Conservation (phyloP, 2,888 invertebrate species). For the Fissipunctia ypsillon region DNA sequence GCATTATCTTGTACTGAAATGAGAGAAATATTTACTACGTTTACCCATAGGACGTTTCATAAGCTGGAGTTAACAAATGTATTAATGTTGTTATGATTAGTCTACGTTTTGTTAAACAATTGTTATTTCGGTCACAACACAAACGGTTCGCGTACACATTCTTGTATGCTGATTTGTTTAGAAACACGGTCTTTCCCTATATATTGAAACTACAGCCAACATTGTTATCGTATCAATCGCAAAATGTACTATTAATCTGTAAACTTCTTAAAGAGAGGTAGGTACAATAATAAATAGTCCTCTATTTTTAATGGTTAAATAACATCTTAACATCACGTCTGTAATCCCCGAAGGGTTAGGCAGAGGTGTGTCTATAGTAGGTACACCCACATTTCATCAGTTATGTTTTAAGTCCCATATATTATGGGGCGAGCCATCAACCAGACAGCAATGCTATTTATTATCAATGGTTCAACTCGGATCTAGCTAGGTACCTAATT, state of each 20-base stretch:
- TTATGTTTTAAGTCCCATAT: no score
- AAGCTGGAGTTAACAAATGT: conserved; percentile 5
- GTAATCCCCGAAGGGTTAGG: no score
- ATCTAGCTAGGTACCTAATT: background rate
- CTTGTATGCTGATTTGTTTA: conserved; percentile 26
- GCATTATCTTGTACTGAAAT: background rate
- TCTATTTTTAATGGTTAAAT: no score
- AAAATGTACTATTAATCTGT: background rate
- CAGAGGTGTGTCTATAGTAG: no score
- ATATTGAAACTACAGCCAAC: background rate
- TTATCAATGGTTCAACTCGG: no score
- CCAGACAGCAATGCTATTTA: no score
- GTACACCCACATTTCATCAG: no score
- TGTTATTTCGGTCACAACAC: conserved; percentile 51
- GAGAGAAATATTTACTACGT: background rate
- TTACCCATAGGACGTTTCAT: background rate
- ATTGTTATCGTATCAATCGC: background rate
- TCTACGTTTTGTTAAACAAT: conserved; percentile 35
- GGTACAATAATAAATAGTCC: background rate
- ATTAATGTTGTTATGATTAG: conserved; percentile 30
- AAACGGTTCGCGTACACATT: conserved; percentile 29
- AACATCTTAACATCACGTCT: no score
- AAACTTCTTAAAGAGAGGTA: background rate
- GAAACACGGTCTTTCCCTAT: background rate
- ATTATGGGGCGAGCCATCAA: no score